Evolutionary conservation across 2,888 invertebrate species (phyloP).

Genomic region (Erynnis tages): DNA sequence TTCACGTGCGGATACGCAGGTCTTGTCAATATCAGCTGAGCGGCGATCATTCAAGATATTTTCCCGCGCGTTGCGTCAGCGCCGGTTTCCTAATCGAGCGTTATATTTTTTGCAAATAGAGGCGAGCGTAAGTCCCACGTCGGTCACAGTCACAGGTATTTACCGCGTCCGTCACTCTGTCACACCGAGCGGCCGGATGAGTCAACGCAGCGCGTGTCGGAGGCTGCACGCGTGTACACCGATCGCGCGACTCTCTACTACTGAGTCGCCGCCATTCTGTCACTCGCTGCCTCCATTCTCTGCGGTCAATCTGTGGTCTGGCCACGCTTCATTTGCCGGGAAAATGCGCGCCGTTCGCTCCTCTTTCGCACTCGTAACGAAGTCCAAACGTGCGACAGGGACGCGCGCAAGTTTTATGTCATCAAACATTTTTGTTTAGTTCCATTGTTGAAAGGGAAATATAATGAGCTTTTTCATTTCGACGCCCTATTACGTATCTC

Average conservation of each 20-base stretch:
- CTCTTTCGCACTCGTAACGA: conserved; percentile 49
- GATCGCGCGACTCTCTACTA: conserved; percentile 70
- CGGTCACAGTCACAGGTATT: conserved; percentile 51
- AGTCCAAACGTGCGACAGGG: conserved; percentile 49
- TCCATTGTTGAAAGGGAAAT: conserved; percentile 75
- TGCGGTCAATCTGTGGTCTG: conserved; percentile 82
- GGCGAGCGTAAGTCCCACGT: conserved; percentile 43
- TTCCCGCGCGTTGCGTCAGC: conserved; percentile 54
- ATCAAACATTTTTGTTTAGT: conserved; percentile 77
- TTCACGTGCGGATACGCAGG: conserved; percentile 38
- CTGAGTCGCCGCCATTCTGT: conserved; percentile 80
- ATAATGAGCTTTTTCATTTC: conserved; percentile 75
- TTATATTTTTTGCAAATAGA: conserved; percentile 38
- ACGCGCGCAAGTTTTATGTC: conserved; percentile 67
- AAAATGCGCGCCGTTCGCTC: conserved; percentile 68
- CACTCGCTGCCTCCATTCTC: conserved; percentile 81
- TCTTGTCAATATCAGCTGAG: conserved; percentile 70
- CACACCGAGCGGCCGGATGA: conserved; percentile 34
- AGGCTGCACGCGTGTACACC: conserved; percentile 62
- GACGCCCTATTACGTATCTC: conserved; percentile 52
- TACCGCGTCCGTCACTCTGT: conserved; percentile 40
- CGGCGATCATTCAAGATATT: conserved; percentile 50
- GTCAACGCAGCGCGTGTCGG: conserved; percentile 37
- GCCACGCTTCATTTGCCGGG: conserved; percentile 82
- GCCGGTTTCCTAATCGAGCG: conserved; percentile 38